Conservation (phyloP, 2,797 vertebrate genomes). For the Apodemus agrarius region DNA sequence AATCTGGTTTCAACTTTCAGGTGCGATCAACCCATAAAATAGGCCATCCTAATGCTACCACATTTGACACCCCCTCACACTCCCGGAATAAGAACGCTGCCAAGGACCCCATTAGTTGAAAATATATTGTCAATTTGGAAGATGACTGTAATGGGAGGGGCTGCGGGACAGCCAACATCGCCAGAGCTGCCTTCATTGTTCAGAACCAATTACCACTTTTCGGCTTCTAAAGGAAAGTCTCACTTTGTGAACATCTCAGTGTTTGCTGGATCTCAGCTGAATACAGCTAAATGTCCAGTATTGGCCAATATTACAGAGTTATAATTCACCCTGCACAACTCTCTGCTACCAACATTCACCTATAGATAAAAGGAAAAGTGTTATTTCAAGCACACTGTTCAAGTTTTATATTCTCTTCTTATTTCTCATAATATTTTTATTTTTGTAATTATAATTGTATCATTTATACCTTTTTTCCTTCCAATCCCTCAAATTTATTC, state of each 20-base stretch:
- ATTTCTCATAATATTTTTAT: neutral
- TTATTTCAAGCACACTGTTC: neutral
- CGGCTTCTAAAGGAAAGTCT: slow-evolving; percentile 19
- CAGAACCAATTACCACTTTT: slow-evolving; percentile 6
- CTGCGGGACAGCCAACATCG: neutral
- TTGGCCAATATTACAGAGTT: neutral
- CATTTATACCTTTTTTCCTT: neutral
- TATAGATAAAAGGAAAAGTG: neutral
- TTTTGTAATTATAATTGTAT: neutral
- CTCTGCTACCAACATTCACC: neutral
- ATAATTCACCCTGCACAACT: neutral
- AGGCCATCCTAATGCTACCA: slow-evolving; percentile 3
- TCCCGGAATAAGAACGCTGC: slow-evolving; percentile 16
- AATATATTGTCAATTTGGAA: slow-evolving; percentile 51
- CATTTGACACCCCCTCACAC: slow-evolving; percentile 33
- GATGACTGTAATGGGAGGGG: slow-evolving; percentile 16
- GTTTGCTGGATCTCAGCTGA: neutral
- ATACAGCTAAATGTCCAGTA: neutral
- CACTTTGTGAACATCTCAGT: slow-evolving; percentile 17
- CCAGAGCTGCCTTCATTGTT: neutral
- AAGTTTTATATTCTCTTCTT: neutral
- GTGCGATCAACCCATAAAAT: slow-evolving; percentile 59
- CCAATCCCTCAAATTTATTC: neutral
- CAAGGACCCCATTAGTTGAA: slow-evolving; percentile 66
- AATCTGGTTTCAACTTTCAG: slow-evolving; percentile 68